phyloP scores from a whole-genome alignment of 2,888 invertebrate species.

The Scelioninae gen. 1 region DNA sequence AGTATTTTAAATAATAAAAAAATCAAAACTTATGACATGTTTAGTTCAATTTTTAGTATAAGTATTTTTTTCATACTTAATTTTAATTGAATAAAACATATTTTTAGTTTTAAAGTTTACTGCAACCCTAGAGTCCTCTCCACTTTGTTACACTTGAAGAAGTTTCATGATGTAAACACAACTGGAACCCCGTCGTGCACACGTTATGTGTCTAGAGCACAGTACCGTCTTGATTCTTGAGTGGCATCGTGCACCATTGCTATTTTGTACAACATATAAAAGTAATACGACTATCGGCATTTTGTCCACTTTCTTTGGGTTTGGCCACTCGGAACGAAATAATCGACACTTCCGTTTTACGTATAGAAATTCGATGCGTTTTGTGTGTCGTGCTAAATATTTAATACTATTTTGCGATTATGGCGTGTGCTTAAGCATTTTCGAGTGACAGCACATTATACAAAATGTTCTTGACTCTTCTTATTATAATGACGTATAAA shows the following conservation, averaged over 20 bases:
- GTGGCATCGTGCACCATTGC: slow-evolving; percentile 68
- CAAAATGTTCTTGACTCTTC: slow-evolving; percentile 28
- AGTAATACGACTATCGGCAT: slow-evolving; percentile 58
- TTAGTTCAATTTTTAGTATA: no score
- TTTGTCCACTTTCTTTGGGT: slow-evolving; percentile 48
- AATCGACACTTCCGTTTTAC: slow-evolving; percentile 60
- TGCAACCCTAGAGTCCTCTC: slow-evolving; percentile 10
- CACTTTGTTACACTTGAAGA: slow-evolving; percentile 18
- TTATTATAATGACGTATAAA: slow-evolving; percentile 15
- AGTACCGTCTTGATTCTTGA: slow-evolving; percentile 65
- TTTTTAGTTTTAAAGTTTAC: no score
- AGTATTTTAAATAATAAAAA: no score
- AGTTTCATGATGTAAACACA: slow-evolving; percentile 23
- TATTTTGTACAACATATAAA: slow-evolving; percentile 50
- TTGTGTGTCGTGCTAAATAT: slow-evolving; percentile 51
- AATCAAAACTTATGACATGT: no score
- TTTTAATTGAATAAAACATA: no score
- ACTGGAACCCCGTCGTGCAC: slow-evolving; percentile 22
- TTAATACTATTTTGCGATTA: slow-evolving; percentile 63
- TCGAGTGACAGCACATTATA: slow-evolving; percentile 20
- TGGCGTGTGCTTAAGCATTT: slow-evolving; percentile 44
- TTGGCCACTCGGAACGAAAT: slow-evolving; percentile 65
- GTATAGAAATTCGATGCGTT: slow-evolving; percentile 51
- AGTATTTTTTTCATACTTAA: no score
- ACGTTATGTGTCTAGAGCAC: neutral